These are phyloP conservation scores for Riparia riparia DNA, from an alignment of 2,113 vertebrate genomes.

Conservation along the genomic window DNA sequence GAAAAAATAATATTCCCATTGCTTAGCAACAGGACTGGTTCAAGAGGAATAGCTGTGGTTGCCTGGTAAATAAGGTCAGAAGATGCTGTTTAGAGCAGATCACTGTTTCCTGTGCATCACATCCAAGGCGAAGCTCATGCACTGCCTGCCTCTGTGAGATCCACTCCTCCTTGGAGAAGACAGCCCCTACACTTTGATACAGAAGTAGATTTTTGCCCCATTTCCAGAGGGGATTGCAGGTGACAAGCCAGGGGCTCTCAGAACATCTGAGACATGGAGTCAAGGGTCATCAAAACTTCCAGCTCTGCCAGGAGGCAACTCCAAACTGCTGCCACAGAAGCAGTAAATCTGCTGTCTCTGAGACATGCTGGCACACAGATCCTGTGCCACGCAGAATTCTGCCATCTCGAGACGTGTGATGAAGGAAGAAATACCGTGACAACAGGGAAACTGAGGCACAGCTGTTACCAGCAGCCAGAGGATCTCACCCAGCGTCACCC, in stretches of 20 bases:
- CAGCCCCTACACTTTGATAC: not conserved
- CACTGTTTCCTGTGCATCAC: not conserved
- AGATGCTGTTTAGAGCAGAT: not conserved
- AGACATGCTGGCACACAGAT: not conserved
- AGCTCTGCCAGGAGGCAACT: not conserved
- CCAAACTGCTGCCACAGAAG: not conserved
- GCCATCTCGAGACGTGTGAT: accelerated
- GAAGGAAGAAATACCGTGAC: not conserved
- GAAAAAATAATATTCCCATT: not conserved
- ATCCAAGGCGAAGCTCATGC: not conserved
- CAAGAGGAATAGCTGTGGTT: not conserved
- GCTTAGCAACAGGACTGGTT: conserved; percentile 48
- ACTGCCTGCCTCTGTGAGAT: not conserved
- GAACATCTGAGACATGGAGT: not conserved
- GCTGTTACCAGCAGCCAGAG: not conserved
- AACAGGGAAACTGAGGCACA: not conserved
- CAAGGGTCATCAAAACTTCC: not conserved
- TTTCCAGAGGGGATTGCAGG: not conserved
- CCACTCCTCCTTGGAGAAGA: not conserved
- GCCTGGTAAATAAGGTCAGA: conserved; percentile 22
- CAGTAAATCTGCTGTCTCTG: not conserved
- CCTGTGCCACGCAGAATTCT: accelerated
- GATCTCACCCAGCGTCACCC: not conserved
- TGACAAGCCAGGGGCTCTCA: not conserved
- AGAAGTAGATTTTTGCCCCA: not conserved